These are phyloP conservation scores for Pseudochirops cupreus DNA, from an alignment of 2,797 vertebrate species.

Conservation along the genomic window DNA sequence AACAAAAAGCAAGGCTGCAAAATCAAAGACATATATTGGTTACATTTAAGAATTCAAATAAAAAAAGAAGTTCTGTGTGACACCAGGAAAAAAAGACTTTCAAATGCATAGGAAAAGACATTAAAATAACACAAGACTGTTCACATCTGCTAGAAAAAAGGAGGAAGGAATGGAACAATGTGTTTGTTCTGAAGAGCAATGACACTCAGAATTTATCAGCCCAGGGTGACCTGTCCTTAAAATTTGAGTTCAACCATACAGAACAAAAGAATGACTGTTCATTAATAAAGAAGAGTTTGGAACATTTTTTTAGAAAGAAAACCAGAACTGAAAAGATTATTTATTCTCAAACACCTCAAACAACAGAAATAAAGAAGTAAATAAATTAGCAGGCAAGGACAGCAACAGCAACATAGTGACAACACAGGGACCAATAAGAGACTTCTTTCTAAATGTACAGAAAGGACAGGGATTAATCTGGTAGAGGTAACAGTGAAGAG, in stretches of 20 bases:
- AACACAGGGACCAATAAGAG: neutral
- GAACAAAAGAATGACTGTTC: neutral
- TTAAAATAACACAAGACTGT: neutral
- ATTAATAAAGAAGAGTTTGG: neutral
- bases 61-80: neutral
- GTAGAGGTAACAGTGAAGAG: neutral
- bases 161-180: neutral
- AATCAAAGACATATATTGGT: neutral
- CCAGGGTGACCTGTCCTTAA: neutral
- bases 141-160: neutral
- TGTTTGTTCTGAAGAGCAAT: neutral
- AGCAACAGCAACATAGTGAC: no score
- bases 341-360: neutral
- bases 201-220: neutral
- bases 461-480: neutral
- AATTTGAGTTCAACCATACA: neutral
- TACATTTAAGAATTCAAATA: neutral
- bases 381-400: neutral
- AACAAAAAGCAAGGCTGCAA: neutral
- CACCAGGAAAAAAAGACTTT: neutral
- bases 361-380: neutral
- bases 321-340: neutral
- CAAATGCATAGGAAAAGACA: neutral
- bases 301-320: neutral
- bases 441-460: neutral